A percentile compares a stretch with the other conserved stretches of the same genome.
These are phyloP conservation scores for Alligator mississippiensis DNA, from an alignment of 2,113 vertebrate genomes.

Conservation along the genomic window DNA sequence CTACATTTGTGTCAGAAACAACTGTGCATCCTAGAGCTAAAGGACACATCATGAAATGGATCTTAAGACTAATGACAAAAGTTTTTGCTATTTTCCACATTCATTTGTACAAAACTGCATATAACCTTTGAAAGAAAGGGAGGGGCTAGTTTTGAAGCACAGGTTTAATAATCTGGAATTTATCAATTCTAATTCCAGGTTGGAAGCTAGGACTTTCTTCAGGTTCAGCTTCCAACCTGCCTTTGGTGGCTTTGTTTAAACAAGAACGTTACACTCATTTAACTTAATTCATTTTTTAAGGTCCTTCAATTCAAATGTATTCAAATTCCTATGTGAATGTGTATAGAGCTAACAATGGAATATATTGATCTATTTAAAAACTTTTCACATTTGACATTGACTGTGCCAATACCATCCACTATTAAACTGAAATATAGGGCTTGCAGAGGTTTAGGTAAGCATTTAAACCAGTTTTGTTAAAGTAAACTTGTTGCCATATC, in stretches of 20 bases:
- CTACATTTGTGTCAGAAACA: neutral
- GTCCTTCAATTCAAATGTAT: constrained; percentile 5
- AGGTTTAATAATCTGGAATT: neutral
- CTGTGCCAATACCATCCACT: neutral
- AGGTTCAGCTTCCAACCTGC: neutral
- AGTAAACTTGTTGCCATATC: neutral
- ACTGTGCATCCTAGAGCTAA: neutral
- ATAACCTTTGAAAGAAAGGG: neutral
- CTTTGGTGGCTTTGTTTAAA: neutral
- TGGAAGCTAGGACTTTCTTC: neutral
- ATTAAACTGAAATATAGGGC: neutral
- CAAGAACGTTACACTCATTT: constrained; percentile 8
- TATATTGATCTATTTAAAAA: neutral
- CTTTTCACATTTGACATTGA: too few species aligned
- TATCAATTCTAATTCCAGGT: neutral
- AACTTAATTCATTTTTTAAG: constrained; percentile 43
- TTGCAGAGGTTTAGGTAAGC: neutral
- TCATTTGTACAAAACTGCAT: neutral
- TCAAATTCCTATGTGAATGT: neutral
- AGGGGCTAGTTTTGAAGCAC: rapidly evolving
- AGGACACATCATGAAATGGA: neutral
- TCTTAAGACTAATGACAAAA: neutral
- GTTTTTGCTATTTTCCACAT: neutral
- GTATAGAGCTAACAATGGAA: neutral
- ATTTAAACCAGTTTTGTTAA: neutral